A percentile compares a stretch with the other conserved stretches of the same genome.
Evolutionary conservation across 2,797 vertebrate genomes (phyloP).

Genomic region (Decapterus maruadsi): DNA sequence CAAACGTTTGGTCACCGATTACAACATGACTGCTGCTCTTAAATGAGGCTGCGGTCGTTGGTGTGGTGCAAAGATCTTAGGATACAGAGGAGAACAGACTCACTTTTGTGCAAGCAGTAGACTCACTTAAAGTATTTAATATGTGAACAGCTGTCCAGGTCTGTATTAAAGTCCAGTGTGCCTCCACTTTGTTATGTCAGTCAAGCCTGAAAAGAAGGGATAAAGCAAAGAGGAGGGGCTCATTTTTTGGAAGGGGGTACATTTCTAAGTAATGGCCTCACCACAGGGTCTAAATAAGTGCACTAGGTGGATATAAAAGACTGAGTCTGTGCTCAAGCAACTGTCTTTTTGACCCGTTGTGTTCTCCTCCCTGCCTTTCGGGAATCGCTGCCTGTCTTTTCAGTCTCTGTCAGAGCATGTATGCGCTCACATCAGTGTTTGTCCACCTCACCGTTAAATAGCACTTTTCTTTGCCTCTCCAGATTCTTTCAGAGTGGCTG

Average conservation of each 20-base stretch:
- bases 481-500: conserved; percentile 43
- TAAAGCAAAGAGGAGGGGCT: conserved; percentile 18
- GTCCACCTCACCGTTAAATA: neutral
- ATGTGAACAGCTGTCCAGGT: neutral
- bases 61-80: conserved; percentile 2
- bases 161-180: conserved; percentile 13
- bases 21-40: conserved; percentile 50
- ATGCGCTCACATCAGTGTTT: conserved; percentile 16
- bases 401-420: conserved; percentile 6
- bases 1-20: conserved; percentile 23
- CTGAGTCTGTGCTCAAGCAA: conserved; percentile 18
- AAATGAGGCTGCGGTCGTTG: conserved; percentile 6
- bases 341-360: conserved; percentile 10
- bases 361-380: neutral
- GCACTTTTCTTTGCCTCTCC: conserved; percentile 10
- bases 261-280: conserved; percentile 44
- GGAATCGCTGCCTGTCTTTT: neutral
- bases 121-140: neutral
- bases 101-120: neutral
- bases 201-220: conserved; percentile 18
- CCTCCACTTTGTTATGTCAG: conserved; percentile 29
- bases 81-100: neutral
- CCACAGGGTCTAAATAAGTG: conserved; percentile 39
- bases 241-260: conserved; percentile 20
- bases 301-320: conserved; percentile 20